These are phyloP conservation scores for Sciurus carolinensis DNA, from an alignment of 2,797 vertebrate genomes.

Conservation along the genomic window DNA sequence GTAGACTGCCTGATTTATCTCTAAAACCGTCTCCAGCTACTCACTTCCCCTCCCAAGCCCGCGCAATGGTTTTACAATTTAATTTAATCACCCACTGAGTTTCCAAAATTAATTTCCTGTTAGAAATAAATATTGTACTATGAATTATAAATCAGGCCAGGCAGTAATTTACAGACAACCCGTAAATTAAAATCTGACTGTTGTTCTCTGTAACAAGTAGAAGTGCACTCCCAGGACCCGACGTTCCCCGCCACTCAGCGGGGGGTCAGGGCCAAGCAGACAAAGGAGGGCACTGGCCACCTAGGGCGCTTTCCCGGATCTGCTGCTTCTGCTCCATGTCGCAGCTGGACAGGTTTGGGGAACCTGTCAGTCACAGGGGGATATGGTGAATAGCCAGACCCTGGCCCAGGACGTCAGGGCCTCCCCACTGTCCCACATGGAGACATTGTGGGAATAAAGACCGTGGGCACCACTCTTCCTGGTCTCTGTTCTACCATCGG, in stretches of 20 bases:
- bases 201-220: conserved; percentile 13
- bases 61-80: conserved; percentile 80
- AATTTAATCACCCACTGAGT: conserved; percentile 84
- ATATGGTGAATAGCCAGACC: rapidly evolving
- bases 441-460: rapidly evolving
- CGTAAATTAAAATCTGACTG: conserved; percentile 73
- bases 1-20: not conserved
- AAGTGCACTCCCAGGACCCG: not conserved
- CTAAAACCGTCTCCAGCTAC: conserved; percentile 41
- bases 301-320: rapidly evolving
- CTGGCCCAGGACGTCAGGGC: rapidly evolving
- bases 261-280: not conserved
- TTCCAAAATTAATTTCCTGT: conserved; percentile 87
- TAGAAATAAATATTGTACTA: conserved; percentile 84
- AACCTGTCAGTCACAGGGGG: not conserved
- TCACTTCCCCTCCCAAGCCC: conserved; percentile 19
- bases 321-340: rapidly evolving
- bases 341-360: rapidly evolving
- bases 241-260: too few relatives aligned
- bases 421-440: not conserved
- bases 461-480: rapidly evolving
- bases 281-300: not conserved
- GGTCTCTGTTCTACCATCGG: rapidly evolving
- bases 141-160: conserved; percentile 84
- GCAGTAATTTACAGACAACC: conserved; percentile 75